Percentiles rank a stretch among this genome's conserved stretches.
Conservation (phyloP, 2,888 invertebrate genomes). For the Drosophila multiciliata region DNA sequence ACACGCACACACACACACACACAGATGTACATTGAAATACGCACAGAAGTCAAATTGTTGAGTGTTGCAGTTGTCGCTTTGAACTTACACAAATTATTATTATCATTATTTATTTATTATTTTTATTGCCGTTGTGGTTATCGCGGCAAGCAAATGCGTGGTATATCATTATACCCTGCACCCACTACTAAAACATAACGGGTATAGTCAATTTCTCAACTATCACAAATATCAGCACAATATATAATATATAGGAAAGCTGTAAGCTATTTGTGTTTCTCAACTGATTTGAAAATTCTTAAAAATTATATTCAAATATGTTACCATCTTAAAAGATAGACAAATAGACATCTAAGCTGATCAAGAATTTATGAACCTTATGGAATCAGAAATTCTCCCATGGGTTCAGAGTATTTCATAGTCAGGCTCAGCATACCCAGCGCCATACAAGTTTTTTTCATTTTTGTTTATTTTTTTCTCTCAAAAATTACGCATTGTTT, state of each 20-base stretch:
- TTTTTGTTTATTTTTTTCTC: background rate
- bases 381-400: background rate
- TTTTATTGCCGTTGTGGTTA: background rate
- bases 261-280: background rate
- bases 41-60: slow-evolving; percentile 28
- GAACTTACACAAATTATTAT: slow-evolving; percentile 50
- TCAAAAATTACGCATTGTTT: slow-evolving; percentile 44
- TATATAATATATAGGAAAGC: background rate
- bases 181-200: background rate
- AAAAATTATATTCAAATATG: background rate
- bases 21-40: slow-evolving; percentile 18
- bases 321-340: background rate
- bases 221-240: background rate
- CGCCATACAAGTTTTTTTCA: background rate
- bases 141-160: slow-evolving; percentile 7
- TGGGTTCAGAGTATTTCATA: slow-evolving; percentile 11
- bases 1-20: slow-evolving; percentile 8
- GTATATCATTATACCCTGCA: slow-evolving; percentile 18
- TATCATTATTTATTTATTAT: slow-evolving; percentile 24
- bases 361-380: background rate
- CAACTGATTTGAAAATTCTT: background rate
- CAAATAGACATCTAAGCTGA: background rate
- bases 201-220: background rate
- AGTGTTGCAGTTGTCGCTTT: slow-evolving; percentile 27
- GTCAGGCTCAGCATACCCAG: background rate